Percentiles rank a stretch among this genome's conserved stretches.
These are phyloP conservation scores for Venusia cambrica DNA, from an alignment of 2,888 invertebrate species.

Conservation along the genomic window DNA sequence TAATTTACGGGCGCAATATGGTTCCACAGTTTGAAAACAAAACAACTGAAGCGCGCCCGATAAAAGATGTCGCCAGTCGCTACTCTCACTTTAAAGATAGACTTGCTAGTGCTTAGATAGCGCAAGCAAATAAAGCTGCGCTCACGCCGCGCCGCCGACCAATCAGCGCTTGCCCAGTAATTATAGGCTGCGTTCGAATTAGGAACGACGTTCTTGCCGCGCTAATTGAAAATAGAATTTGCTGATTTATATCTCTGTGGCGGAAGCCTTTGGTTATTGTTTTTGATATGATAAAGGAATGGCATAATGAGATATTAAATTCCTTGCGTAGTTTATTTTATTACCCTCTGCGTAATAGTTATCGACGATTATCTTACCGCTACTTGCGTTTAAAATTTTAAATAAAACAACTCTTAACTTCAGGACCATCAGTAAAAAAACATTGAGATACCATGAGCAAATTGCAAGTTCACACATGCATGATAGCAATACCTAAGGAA, in stretches of 20 bases:
- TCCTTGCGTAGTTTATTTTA: conserved; percentile 4
- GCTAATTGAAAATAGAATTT: conserved; percentile 72
- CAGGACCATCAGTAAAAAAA: no score
- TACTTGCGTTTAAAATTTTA: not conserved
- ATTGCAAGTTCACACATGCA: not conserved
- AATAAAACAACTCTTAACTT: not conserved
- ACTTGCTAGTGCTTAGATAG: conserved; percentile 57
- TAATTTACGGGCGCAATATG: conserved; percentile 77
- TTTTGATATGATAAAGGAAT: conserved; percentile 41
- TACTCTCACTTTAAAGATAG: conserved; percentile 66
- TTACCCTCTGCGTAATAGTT: not conserved
- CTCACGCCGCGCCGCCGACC: conserved; percentile 49
- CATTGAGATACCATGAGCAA: no score
- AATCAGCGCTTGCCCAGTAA: conserved; percentile 63
- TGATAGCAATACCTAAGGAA: not conserved
- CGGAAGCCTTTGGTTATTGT: conserved; percentile 55
- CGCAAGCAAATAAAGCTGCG: conserved; percentile 51
- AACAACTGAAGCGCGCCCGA: conserved; percentile 66
- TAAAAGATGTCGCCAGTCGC: conserved; percentile 73
- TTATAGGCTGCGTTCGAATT: conserved; percentile 74
- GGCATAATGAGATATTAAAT: conserved; percentile 36
- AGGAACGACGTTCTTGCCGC: conserved; percentile 63
- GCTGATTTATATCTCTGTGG: conserved; percentile 58
- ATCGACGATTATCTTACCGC: not conserved
- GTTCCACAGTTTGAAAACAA: conserved; percentile 66